Conservation (phyloP, 2,113 vertebrate species). For the Malaclemys terrapin region DNA sequence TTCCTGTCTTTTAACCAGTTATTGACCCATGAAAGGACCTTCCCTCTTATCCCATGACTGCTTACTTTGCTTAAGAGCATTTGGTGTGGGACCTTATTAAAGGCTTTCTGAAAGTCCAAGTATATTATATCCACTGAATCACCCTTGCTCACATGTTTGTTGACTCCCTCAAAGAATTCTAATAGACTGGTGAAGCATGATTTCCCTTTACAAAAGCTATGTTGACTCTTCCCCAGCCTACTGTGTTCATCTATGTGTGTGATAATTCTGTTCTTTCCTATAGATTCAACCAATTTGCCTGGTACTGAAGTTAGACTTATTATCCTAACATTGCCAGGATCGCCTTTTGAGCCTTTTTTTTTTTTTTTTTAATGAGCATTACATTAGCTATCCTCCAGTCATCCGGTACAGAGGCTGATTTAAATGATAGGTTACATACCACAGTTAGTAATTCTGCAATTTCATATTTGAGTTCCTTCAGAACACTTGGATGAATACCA, state of each 20-base stretch:
- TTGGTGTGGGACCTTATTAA: background rate
- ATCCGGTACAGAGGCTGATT: background rate
- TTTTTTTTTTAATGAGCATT: background rate
- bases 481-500: background rate
- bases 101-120: background rate
- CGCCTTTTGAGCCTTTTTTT: background rate
- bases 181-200: background rate
- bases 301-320: background rate
- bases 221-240: background rate
- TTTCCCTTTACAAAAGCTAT: background rate
- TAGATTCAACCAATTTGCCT: background rate
- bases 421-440: background rate
- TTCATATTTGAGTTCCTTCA: background rate
- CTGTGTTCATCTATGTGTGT: background rate
- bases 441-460: background rate
- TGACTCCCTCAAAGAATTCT: background rate
- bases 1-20: background rate
- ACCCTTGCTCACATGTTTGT: background rate
- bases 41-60: background rate
- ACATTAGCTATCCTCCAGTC: background rate
- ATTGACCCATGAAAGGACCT: background rate
- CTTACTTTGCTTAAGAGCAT: background rate
- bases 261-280: background rate
- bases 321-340: background rate
- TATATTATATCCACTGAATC: background rate